phyloP scores from a whole-genome alignment of 2,888 invertebrate species.

The Ferrisia virgata region DNA sequence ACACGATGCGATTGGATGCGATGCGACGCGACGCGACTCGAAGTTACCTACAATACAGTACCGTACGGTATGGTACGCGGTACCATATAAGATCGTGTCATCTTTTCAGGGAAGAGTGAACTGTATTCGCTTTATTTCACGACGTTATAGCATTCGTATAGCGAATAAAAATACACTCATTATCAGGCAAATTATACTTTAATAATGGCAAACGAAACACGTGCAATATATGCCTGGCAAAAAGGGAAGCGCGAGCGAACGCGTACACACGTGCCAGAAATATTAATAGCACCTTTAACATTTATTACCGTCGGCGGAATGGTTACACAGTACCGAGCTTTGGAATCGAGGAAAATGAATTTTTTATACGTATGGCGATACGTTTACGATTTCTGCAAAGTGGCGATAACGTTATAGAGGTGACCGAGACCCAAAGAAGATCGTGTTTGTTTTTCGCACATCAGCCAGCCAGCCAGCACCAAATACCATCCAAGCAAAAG shows the following conservation, averaged over 20 bases:
- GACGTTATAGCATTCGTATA: conserved; percentile 7
- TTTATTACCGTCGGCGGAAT: background rate
- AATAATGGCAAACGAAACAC: conserved; percentile 14
- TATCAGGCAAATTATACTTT: conserved; percentile 17
- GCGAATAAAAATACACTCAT: conserved; percentile 7
- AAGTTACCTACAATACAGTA: too few relatives aligned
- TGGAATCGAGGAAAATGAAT: background rate
- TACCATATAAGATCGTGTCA: background rate
- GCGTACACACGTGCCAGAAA: conserved; percentile 9
- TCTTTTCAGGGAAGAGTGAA: background rate
- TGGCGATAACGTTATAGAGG: background rate
- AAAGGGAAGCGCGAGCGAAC: background rate
- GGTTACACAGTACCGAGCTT: background rate
- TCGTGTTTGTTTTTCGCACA: background rate
- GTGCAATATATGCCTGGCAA: conserved; percentile 2
- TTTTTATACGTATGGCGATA: background rate
- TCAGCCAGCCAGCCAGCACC: too few relatives aligned
- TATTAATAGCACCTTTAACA: conserved; percentile 14
- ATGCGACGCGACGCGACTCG: too few relatives aligned
- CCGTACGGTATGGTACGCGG: background rate
- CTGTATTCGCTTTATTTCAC: background rate
- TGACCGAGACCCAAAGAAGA: background rate
- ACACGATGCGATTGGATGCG: too few relatives aligned
- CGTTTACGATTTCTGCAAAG: background rate
- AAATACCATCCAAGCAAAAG: too few relatives aligned